Evolutionary conservation across 2,888 invertebrate species (phyloP).

Genomic region (Drosophila buzzatii): DNA sequence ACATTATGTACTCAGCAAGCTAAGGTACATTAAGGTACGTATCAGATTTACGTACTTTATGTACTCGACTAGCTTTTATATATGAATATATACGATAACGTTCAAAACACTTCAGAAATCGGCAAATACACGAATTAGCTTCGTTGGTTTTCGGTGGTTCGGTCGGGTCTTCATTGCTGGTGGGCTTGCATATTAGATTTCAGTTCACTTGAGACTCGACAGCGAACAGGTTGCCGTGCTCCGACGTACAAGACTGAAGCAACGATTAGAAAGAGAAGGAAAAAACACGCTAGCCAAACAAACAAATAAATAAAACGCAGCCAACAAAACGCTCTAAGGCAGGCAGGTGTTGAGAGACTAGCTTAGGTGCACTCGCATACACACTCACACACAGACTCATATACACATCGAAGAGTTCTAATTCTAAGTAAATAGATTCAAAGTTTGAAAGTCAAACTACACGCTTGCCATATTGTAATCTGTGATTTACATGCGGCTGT

Average conservation of each 20-base stretch:
- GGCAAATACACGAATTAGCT: constrained; percentile 7
- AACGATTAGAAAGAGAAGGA: constrained; percentile 6
- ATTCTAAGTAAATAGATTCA: constrained; percentile 73
- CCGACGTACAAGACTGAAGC: constrained; percentile 6
- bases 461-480: not conserved
- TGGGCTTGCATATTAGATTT: constrained; percentile 60
- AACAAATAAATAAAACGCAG: constrained; percentile 46
- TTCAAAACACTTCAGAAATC: constrained; percentile 4
- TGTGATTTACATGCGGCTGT: not conserved
- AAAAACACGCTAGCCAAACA: constrained; percentile 30
- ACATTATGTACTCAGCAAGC: not conserved
- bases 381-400: constrained; percentile 17
- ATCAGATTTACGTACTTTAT: not conserved
- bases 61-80: not conserved
- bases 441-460: constrained; percentile 64
- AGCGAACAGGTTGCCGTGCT: constrained; percentile 55
- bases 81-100: constrained; percentile 21
- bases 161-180: constrained; percentile 56
- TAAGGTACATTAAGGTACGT: not conserved
- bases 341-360: constrained; percentile 44
- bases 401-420: constrained; percentile 37
- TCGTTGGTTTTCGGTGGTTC: constrained; percentile 20
- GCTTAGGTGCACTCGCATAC: constrained; percentile 52
- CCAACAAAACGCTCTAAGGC: constrained; percentile 24
- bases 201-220: constrained; percentile 76